These are phyloP conservation scores for Hoplodrina ambigua DNA, from an alignment of 2,888 invertebrate genomes.

Conservation along the genomic window DNA sequence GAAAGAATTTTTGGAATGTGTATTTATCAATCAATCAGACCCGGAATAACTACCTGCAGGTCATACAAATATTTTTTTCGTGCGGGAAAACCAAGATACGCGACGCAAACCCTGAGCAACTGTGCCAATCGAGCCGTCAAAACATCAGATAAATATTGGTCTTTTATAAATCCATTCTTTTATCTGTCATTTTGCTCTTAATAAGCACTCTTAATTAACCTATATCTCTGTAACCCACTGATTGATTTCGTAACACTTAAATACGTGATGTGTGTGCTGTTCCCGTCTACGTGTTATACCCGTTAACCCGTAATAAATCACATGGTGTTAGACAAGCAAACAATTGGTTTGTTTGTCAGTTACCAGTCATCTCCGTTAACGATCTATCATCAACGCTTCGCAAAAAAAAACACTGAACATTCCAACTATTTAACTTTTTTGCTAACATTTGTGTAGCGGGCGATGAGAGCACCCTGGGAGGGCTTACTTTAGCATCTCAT, in stretches of 20 bases:
- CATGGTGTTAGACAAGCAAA: conserved; percentile 77
- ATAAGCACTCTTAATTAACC: not conserved
- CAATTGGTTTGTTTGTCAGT: conserved; percentile 84
- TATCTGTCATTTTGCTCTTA: not conserved
- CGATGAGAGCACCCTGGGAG: conserved; percentile 78
- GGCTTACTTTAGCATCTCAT: conserved; percentile 73
- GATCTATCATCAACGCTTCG: conserved; percentile 75
- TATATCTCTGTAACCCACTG: conserved; percentile 14
- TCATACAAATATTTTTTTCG: too few relatives aligned
- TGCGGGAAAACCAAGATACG: too few relatives aligned
- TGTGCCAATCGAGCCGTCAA: too few relatives aligned
- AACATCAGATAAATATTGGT: too few relatives aligned
- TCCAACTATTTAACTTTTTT: conserved; percentile 75
- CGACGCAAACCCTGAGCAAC: too few relatives aligned
- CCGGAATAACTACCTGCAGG: too few relatives aligned
- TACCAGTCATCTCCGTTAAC: conserved; percentile 77
- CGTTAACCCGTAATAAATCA: conserved; percentile 79
- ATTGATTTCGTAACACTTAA: conserved; percentile 61
- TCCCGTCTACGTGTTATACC: conserved; percentile 47
- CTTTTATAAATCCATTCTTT: too few relatives aligned
- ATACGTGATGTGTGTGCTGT: conserved; percentile 54
- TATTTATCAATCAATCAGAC: too few relatives aligned
- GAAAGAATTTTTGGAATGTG: too few relatives aligned
- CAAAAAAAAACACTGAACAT: conserved; percentile 79
- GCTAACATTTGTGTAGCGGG: conserved; percentile 60